Conservation (phyloP, 2,113 vertebrate species). For the Ramphastos sulfuratus region DNA sequence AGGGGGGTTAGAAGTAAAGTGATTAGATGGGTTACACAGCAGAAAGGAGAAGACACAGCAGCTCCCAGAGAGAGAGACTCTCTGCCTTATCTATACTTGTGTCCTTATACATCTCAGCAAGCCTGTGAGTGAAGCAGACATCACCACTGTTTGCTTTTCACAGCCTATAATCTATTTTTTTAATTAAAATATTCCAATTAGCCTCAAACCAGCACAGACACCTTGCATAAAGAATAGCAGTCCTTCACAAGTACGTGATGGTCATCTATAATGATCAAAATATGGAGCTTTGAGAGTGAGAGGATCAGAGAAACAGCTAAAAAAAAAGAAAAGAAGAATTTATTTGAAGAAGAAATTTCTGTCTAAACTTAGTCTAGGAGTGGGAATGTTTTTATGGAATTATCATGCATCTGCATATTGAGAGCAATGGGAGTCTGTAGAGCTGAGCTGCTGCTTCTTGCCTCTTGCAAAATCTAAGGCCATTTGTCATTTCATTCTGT, state of each 20-base stretch:
- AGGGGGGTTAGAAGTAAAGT: too few relatives aligned
- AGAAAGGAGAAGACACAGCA: too few relatives aligned
- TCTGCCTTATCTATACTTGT: too few relatives aligned
- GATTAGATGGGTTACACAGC: too few relatives aligned
- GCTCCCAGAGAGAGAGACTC: too few relatives aligned
- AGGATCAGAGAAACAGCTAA: background rate
- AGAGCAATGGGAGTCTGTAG: accelerated
- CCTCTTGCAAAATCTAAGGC: background rate
- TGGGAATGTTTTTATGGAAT: accelerated
- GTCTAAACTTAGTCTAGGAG: background rate
- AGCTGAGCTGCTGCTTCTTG: background rate
- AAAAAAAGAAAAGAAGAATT: background rate
- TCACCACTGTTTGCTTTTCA: too few relatives aligned
- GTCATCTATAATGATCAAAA: background rate
- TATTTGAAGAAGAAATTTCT: background rate
- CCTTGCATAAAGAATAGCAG: accelerated
- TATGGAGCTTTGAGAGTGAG: background rate
- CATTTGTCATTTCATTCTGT: background rate
- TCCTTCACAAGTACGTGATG: accelerated
- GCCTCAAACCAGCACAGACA: background rate
- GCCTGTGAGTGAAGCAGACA: too few relatives aligned
- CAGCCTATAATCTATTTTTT: too few relatives aligned
- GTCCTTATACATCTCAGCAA: too few relatives aligned
- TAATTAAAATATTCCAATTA: too few relatives aligned
- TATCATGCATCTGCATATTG: background rate